These are phyloP conservation scores for Blennius ocellaris DNA, from an alignment of 2,113 vertebrate species.

Conservation along the genomic window DNA sequence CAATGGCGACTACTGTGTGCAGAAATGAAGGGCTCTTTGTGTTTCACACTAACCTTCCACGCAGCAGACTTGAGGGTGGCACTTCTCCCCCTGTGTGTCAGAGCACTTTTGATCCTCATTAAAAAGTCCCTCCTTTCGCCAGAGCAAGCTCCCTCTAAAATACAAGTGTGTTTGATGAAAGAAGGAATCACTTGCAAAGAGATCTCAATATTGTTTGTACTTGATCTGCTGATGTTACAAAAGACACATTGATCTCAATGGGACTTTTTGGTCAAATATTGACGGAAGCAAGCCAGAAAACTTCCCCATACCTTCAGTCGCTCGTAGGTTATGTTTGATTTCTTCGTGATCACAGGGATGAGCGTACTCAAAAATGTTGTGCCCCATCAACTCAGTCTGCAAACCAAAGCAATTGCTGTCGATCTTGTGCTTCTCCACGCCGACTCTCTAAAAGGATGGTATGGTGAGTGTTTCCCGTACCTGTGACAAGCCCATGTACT, in stretches of 20 bases:
- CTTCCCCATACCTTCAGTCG: conserved; percentile 83
- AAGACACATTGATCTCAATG: too few relatives aligned
- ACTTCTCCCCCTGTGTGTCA: conserved; percentile 92
- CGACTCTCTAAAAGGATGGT: too few relatives aligned
- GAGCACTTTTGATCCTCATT: conserved; percentile 95
- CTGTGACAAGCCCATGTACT: conserved; percentile 95
- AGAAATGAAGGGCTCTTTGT: too few relatives aligned
- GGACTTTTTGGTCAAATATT: too few relatives aligned
- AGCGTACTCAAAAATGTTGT: conserved; percentile 95
- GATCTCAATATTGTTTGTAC: too few relatives aligned
- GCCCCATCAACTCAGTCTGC: conserved; percentile 95
- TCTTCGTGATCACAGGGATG: conserved; percentile 97
- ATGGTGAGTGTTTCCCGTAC: conserved; percentile 70
- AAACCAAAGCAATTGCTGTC: neutral
- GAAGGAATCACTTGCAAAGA: too few relatives aligned
- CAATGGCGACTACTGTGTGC: too few relatives aligned
- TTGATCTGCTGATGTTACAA: too few relatives aligned
- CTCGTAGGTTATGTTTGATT: conserved; percentile 89
- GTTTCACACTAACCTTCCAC: conserved; percentile 88
- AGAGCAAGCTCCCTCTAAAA: conserved; percentile 84
- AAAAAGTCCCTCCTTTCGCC: conserved; percentile 91
- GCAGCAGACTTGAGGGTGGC: conserved; percentile 94
- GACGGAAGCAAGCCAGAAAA: neutral
- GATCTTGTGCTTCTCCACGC: conserved; percentile 1
- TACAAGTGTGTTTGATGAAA: conserved; percentile 51